A percentile compares a stretch with the other conserved stretches of the same genome.
Evolutionary conservation across 1,140 invertebrate species (phyloP).

Genomic region (Brachionus rubens): DNA sequence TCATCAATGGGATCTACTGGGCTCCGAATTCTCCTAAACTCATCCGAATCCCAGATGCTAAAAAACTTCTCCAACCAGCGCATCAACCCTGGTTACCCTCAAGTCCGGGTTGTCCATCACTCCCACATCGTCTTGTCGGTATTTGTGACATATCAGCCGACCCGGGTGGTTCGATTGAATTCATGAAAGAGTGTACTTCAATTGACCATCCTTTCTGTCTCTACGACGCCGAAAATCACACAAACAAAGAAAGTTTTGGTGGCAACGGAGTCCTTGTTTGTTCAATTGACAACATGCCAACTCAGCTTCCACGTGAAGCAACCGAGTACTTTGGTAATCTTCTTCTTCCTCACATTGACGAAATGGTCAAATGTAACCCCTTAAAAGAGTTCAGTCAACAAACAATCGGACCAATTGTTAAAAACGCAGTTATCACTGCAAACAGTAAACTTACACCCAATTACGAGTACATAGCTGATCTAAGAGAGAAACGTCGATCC

Average conservation of each 20-base stretch:
- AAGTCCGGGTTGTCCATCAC: slow-evolving; percentile 48
- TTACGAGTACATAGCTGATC: slow-evolving; percentile 88
- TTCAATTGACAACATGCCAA: slow-evolving; percentile 99
- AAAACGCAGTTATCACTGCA: slow-evolving; percentile 87
- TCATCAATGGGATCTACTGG: slow-evolving; percentile 98
- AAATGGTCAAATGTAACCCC: slow-evolving; percentile 11
- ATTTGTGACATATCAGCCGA: slow-evolving; percentile 98
- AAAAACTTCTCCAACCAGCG: slow-evolving; percentile 83
- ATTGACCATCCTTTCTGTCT: slow-evolving; percentile 98
- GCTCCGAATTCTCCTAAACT: slow-evolving; percentile 90
- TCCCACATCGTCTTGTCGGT: slow-evolving; percentile 56
- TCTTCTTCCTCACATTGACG: slow-evolving; percentile 62
- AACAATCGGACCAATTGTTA: slow-evolving; percentile 61
- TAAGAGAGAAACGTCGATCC: slow-evolving; percentile 66
- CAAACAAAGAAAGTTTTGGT: slow-evolving; percentile 36
- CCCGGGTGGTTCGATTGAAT: slow-evolving; percentile 96
- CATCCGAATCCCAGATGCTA: slow-evolving; percentile 94
- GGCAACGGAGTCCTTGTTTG: slow-evolving; percentile 85
- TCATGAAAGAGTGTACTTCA: slow-evolving; percentile 99
- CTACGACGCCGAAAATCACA: slow-evolving; percentile 89
- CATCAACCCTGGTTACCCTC: slow-evolving; percentile 69
- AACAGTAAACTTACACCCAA: slow-evolving; percentile 86
- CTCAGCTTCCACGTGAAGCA: slow-evolving; percentile 90
- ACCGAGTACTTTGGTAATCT: slow-evolving; percentile 96
- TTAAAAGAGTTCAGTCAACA: slow-evolving; percentile 51